Base-by-base conservation (phyloP, 2,888 invertebrate species). In the Cenopis cana region DNA sequence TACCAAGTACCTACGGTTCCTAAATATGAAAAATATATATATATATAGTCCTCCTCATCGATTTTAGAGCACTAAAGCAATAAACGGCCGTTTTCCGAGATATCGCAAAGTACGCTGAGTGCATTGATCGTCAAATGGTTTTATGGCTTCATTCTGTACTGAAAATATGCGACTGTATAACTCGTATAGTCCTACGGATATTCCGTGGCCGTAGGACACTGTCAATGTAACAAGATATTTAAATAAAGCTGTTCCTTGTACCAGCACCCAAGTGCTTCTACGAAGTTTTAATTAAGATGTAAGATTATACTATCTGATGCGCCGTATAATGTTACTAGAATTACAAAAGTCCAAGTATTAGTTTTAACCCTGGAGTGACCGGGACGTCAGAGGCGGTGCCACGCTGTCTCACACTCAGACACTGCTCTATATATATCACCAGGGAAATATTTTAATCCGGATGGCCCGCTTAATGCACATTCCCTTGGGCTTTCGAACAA, bases 371-470 rank as follows among this genome's bases (percentile, higher is more conserved):
- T 84, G 89, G 89, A 87, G 6, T 88, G 85, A 86, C 86, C 83
- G 86, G 85, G 84, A 82, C 85, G 84, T 86, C 83, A 83, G 82
- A 88, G 88, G 85, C 88, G 93, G 93, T 92, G 92, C 93, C 93
- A 93, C 90, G 92, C 93, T 86, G 93, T 93, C 93, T 93, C 91
- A 90, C 89, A 88, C 85, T 85, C 89, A 91, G 91, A 89, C 90
- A 87, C 86, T 85, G 88, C 85, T 91, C 92, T 92, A 93, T 90
- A 90, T 91, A 93, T 93, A 93, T 82, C 89, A 80, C 79, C 85
- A 86, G 85, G 85, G 88, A 91, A 92, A 92, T 93, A 93, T 93
- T 93, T 93, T 91, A 91, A 93, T 93, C 90, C 90, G 87, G 87
- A 90, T 91, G 89, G 89, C 89, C 86, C 88, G 89, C 89, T 91